These are phyloP conservation scores for Catharus minimus DNA, from an alignment of 2,113 vertebrate species.

Conservation along the genomic window DNA sequence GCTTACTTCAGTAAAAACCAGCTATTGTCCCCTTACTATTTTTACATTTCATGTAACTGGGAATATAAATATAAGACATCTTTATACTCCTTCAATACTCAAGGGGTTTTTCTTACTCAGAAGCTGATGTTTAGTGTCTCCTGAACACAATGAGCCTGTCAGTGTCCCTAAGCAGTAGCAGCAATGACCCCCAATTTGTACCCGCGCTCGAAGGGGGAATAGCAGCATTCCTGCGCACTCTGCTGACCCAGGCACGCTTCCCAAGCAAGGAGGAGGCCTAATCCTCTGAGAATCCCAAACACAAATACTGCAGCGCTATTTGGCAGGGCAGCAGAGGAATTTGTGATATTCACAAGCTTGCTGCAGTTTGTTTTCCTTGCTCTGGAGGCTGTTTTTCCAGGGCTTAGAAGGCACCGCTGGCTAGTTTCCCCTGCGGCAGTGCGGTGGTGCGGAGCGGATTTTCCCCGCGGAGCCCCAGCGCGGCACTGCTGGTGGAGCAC, in stretches of 20 bases:
- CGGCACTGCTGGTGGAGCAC: neutral
- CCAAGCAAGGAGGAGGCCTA: neutral
- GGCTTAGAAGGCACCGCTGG: neutral
- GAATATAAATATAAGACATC: neutral
- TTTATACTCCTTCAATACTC: neutral
- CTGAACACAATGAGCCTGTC: neutral
- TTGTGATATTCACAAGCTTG: neutral
- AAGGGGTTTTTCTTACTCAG: neutral
- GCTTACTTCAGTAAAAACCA: neutral
- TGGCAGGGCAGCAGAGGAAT: neutral
- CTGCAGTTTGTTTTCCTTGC: neutral
- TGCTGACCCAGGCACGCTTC: neutral
- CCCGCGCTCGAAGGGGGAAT: neutral
- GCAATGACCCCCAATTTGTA: neutral
- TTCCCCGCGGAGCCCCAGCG: neutral
- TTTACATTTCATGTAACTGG: neutral
- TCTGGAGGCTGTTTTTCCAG: neutral
- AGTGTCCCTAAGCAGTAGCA: neutral
- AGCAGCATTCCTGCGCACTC: neutral
- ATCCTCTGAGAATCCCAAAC: neutral
- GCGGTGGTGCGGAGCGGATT: neutral
- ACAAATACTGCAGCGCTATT: neutral
- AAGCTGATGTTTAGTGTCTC: neutral
- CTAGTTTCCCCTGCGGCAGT: neutral
- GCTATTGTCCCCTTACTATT: neutral